Base-by-base conservation (phyloP, 2,797 vertebrate genomes). In the Lagodon rhomboides region DNA sequence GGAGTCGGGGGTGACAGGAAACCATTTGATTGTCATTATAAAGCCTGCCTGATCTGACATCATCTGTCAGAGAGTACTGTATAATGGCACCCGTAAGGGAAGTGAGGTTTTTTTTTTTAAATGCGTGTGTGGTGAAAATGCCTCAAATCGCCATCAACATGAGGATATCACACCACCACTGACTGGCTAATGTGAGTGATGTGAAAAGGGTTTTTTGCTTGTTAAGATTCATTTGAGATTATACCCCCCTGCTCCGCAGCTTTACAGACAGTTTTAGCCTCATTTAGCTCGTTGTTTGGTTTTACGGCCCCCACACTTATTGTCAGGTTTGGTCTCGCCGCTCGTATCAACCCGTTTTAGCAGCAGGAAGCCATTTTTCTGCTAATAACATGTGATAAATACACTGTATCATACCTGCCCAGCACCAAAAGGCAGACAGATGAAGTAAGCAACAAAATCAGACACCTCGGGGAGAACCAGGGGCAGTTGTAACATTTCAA, bases 1-100 rank as follows among this genome's bases (percentile, higher is more conserved):
- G n/a, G 60, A 60, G 63, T 73, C 18, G 18, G 34, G 34, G 62
- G 77, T 82, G 59, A 78, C 87, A 75, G 75, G 34, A 56, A 72
- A 63, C 18, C 23, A 34, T 78, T 69, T 79, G 72, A 80, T 82
- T 76, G 61, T 25, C 66, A 60, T 75, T 73, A 55, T 59, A 43
- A 79, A 85, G 67, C 54, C 60, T 41, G 50, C 38, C 61, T 30
- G 38, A 30, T 55, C 64, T 68, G 43, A 67, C 41, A 67, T 66
- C 71, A 72, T 73, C 53, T 71, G 54, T 66, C 38, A 63, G 62
- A 46, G 67, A 65, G 62, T 47, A 61, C 22, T 53, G 66, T 51
- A 63, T 61, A 30, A 54, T 12, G 23, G 38, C 34, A 65, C 3
- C 51, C 20, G 25, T 30, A 12, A 25, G 17, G 4, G 12, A 49